Evolutionary conservation across 2,113 vertebrate species (phyloP).

Genomic region (Phaetusa simplex): DNA sequence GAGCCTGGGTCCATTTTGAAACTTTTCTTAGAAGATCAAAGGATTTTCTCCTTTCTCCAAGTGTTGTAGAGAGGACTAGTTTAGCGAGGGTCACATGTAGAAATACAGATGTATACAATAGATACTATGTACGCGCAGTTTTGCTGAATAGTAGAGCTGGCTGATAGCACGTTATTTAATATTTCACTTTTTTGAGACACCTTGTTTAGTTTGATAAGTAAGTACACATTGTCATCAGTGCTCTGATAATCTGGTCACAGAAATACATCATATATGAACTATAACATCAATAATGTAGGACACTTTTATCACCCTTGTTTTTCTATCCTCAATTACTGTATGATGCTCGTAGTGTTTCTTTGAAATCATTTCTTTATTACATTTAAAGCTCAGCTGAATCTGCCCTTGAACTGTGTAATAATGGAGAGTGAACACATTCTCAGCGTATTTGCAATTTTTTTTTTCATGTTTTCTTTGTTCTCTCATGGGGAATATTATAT

Average conservation of each 20-base stretch:
- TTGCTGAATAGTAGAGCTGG: not conserved
- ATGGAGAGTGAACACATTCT: not conserved
- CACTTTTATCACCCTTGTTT: constrained; percentile 38
- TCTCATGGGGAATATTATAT: not conserved
- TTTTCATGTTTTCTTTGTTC: not conserved
- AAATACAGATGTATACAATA: constrained; percentile 2
- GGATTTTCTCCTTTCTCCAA: constrained; percentile 42
- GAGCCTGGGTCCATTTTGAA: constrained; percentile 6
- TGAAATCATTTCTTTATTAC: constrained; percentile 24
- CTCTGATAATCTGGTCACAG: constrained; percentile 36
- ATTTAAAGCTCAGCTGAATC: constrained; percentile 46
- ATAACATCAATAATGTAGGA: constrained; percentile 41
- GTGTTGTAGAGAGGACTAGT: not conserved
- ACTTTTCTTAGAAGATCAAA: constrained; percentile 56
- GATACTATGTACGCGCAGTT: not conserved
- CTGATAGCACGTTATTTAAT: constrained; percentile 31
- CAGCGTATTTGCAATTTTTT: not conserved
- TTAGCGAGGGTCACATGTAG: not conserved
- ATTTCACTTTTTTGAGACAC: constrained; percentile 50
- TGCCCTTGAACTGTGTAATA: constrained; percentile 49
- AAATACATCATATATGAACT: constrained; percentile 45
- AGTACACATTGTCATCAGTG: not conserved
- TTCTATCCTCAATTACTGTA: constrained; percentile 33
- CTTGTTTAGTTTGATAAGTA: constrained; percentile 38
- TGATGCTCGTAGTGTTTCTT: not conserved